A percentile compares a stretch with the other conserved stretches of the same genome.
Conservation (phyloP, 2,888 invertebrate genomes). For the Caenorhabditis sp. region DNA sequence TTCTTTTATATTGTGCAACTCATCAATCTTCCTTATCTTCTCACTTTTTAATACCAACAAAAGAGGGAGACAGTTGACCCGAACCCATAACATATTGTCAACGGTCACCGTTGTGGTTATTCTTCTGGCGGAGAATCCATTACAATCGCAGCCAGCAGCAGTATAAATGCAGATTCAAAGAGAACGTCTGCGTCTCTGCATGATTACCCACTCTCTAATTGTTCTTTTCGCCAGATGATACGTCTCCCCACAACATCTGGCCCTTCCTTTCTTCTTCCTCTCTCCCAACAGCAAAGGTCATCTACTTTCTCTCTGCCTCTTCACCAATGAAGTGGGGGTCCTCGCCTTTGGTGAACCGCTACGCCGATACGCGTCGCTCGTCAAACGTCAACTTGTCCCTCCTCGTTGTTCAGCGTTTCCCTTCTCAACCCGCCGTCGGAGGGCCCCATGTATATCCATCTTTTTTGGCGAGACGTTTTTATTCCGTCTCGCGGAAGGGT, state of each 20-base stretch:
- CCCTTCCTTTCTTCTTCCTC: slow-evolving; percentile 25
- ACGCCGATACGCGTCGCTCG: slow-evolving; percentile 63
- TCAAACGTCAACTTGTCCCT: slow-evolving; percentile 68
- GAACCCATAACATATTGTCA: slow-evolving; percentile 35
- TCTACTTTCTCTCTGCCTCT: slow-evolving; percentile 21
- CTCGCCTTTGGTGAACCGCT: slow-evolving; percentile 36
- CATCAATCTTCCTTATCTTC: slow-evolving; percentile 22
- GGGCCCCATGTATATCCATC: slow-evolving; percentile 32
- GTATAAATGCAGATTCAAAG: slow-evolving; percentile 30
- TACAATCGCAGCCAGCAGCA: slow-evolving; percentile 44
- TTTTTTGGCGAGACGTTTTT: slow-evolving; percentile 44
- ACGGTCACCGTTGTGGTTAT: slow-evolving; percentile 30
- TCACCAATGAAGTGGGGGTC: slow-evolving; percentile 18
- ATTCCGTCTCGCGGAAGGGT: slow-evolving; percentile 39
- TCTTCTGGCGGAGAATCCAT: slow-evolving; percentile 32
- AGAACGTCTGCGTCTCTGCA: slow-evolving; percentile 20
- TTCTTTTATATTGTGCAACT: neutral
- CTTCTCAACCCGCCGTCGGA: neutral
- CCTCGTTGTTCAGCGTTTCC: slow-evolving; percentile 27
- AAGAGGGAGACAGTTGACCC: slow-evolving; percentile 11
- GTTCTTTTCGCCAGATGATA: slow-evolving; percentile 34
- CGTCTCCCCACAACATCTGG: slow-evolving; percentile 52
- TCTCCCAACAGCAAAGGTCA: slow-evolving; percentile 30
- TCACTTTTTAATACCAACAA: slow-evolving; percentile 30
- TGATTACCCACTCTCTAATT: slow-evolving; percentile 24